Evolutionary conservation across 64 coral and sea anemone species (phyloP).

Genomic region (Trachythela sp.): DNA sequence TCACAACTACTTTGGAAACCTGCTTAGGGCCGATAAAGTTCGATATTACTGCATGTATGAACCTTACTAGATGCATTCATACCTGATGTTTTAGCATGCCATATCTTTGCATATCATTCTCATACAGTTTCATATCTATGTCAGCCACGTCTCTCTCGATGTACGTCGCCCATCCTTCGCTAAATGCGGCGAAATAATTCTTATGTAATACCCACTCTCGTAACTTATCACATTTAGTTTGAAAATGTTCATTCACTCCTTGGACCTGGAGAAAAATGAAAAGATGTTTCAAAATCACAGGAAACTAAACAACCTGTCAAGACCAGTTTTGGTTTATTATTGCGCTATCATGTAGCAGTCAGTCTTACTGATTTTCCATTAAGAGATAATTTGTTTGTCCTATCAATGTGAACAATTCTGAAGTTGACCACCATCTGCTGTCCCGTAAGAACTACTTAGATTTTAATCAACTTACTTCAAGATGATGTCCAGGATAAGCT

Average conservation of each 20-base stretch:
- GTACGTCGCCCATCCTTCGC: constrained; percentile 64
- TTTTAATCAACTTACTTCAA: constrained; percentile 37
- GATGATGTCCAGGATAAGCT: constrained; percentile 66
- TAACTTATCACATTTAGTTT: constrained; percentile 33
- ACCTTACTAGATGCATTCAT: background rate
- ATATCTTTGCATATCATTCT: constrained; percentile 59
- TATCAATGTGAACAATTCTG: background rate
- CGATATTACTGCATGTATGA: too few relatives aligned
- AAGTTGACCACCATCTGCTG: background rate
- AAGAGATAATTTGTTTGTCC: too few relatives aligned
- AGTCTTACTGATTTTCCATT: too few relatives aligned
- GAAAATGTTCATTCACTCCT: constrained; percentile 49
- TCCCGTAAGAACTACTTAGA: too few relatives aligned
- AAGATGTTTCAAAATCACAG: too few relatives aligned
- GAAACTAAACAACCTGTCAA: too few relatives aligned
- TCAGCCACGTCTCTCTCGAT: constrained; percentile 52
- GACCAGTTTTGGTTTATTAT: too few relatives aligned
- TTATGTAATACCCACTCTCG: constrained; percentile 37
- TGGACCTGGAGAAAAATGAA: constrained; percentile 25
- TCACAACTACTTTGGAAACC: too few relatives aligned
- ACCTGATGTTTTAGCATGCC: constrained; percentile 76
- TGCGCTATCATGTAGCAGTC: too few relatives aligned
- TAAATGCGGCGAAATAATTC: constrained; percentile 45
- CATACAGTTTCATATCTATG: constrained; percentile 53
- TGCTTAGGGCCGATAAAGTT: too few relatives aligned